Conservation (phyloP, 2,797 vertebrate species). For the Echeneis naucrates region DNA sequence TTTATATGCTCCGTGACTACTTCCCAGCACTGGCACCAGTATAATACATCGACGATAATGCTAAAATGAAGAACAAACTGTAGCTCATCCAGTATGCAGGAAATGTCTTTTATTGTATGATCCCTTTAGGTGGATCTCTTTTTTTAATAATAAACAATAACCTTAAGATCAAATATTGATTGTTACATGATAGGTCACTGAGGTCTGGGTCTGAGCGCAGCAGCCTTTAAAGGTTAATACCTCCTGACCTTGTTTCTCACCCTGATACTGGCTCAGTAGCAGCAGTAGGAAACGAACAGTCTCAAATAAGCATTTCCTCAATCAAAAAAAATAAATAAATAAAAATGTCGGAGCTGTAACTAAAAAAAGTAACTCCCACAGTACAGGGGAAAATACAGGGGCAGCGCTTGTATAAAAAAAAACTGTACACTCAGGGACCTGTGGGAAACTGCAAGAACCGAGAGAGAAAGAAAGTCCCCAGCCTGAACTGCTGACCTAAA, state of each 20-base stretch:
- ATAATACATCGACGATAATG: neutral
- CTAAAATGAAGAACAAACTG: neutral
- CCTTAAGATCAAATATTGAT: conserved; percentile 60
- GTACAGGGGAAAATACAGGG: too few relatives aligned
- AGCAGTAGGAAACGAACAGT: conserved; percentile 1
- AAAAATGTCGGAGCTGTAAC: neutral
- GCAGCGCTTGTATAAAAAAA: neutral
- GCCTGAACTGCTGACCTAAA: too few relatives aligned
- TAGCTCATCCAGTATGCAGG: neutral
- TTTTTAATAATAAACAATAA: too few relatives aligned
- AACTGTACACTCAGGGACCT: neutral
- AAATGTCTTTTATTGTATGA: neutral
- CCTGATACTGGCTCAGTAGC: conserved; percentile 13
- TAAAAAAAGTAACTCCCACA: neutral
- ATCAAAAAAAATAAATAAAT: too few relatives aligned
- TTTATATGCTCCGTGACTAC: conserved; percentile 31
- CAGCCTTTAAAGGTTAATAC: conserved; percentile 44
- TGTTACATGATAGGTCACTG: conserved; percentile 38
- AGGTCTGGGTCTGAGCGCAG: conserved; percentile 16
- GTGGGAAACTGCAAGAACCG: neutral
- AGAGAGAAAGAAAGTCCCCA: neutral
- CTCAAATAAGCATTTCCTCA: conserved; percentile 1
- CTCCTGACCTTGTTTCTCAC: conserved; percentile 52
- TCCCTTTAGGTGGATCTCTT: too few relatives aligned
- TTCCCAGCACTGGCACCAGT: conserved; percentile 15